A percentile compares a stretch with the other conserved stretches of the same genome.
Evolutionary conservation across 2,888 invertebrate genomes (phyloP).

Genomic region (Caenorhabditis japonica): DNA sequence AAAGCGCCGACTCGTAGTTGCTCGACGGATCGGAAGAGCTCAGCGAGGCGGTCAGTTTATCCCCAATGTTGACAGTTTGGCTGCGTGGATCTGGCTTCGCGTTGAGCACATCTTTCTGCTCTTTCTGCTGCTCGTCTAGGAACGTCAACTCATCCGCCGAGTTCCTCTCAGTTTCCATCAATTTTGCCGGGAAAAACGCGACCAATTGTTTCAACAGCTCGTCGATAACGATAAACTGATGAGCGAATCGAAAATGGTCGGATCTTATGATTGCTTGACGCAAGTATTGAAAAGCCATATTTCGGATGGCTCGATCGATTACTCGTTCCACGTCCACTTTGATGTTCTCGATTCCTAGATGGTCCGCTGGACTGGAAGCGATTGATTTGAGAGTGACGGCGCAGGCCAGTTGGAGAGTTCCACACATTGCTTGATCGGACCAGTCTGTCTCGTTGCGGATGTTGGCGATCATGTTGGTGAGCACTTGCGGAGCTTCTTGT

Average conservation of each 20-base stretch:
- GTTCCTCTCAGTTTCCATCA: constrained; percentile 62
- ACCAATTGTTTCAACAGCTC: constrained; percentile 57
- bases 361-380: constrained; percentile 58
- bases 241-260: constrained; percentile 42
- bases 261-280: constrained; percentile 53
- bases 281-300: constrained; percentile 58
- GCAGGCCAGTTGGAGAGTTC: constrained; percentile 59
- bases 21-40: constrained; percentile 9
- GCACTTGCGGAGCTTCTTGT: constrained; percentile 35
- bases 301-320: constrained; percentile 57
- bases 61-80: constrained; percentile 14
- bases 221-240: constrained; percentile 54
- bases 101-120: not conserved
- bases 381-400: constrained; percentile 52
- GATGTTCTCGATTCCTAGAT: constrained; percentile 56
- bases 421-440: constrained; percentile 60
- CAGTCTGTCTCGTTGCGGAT: constrained; percentile 61
- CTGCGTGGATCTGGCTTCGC: constrained; percentile 24
- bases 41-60: constrained; percentile 11
- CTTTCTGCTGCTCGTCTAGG: constrained; percentile 47
- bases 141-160: constrained; percentile 58
- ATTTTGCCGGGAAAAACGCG: constrained; percentile 55
- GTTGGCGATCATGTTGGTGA: constrained; percentile 53
- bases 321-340: constrained; percentile 60
- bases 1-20: constrained; percentile 32